Evolutionary conservation across 2,797 vertebrate species (phyloP).

Genomic region (Ptychadena robeensis): DNA sequence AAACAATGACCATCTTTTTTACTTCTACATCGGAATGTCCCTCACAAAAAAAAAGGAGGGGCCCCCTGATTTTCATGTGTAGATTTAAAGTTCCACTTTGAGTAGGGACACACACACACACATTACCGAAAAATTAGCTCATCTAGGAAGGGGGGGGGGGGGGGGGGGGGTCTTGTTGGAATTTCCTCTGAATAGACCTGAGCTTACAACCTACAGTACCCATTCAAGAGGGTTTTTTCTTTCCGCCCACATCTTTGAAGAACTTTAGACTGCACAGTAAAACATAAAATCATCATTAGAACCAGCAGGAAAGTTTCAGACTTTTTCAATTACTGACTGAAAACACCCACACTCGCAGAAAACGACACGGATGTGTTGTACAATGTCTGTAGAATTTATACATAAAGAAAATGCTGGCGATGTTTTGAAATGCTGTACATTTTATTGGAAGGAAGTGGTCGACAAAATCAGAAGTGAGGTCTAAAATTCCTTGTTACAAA

Average conservation of each 20-base stretch:
- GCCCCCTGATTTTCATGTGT: slow-evolving; percentile 62
- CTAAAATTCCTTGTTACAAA: too few species aligned
- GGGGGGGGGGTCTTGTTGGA: slow-evolving; percentile 44
- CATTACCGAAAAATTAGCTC: slow-evolving; percentile 52
- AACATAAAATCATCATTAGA: slow-evolving; percentile 6
- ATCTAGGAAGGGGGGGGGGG: slow-evolving; percentile 34
- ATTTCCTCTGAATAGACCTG: slow-evolving; percentile 49
- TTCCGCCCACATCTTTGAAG: slow-evolving; percentile 21
- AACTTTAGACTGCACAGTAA: neutral
- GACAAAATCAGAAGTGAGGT: too few species aligned
- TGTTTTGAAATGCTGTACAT: too few species aligned
- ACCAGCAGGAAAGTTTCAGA: slow-evolving; percentile 5
- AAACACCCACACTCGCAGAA: neutral
- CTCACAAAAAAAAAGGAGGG: slow-evolving; percentile 54
- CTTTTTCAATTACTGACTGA: neutral
- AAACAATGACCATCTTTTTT: neutral
- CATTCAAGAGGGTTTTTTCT: slow-evolving; percentile 4
- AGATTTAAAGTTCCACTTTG: slow-evolving; percentile 36
- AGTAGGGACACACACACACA: slow-evolving; percentile 18
- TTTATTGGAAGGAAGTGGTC: too few species aligned
- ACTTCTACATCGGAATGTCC: slow-evolving; percentile 11
- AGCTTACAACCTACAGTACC: neutral
- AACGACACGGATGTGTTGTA: neutral
- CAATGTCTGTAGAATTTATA: neutral
- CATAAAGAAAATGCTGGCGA: neutral